Percentiles rank a stretch among this genome's conserved stretches.
These are phyloP conservation scores for Rostratula benghalensis DNA, from an alignment of 2,113 vertebrate species.

Conservation along the genomic window DNA sequence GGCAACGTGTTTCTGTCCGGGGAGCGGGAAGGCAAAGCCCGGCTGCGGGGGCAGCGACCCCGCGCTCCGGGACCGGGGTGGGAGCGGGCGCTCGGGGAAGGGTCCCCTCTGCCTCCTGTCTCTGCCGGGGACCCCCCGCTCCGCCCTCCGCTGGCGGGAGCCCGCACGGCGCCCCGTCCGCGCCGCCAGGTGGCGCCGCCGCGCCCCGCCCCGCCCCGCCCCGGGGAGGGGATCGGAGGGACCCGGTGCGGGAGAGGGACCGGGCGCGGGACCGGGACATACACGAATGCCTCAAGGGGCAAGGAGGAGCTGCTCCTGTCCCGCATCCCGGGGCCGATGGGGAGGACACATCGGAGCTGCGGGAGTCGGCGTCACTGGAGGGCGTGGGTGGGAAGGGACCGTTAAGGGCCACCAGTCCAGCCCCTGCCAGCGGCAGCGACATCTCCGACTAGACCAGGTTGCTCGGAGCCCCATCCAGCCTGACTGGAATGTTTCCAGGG, in stretches of 20 bases:
- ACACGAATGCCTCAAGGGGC: too few species aligned
- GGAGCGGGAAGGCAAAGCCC: fast-evolving
- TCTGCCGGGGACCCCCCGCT: background rate
- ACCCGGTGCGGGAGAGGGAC: too few species aligned
- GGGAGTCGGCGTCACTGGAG: background rate
- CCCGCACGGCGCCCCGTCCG: background rate
- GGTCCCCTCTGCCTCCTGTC: background rate
- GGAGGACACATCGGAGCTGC: background rate
- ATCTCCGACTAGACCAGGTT: background rate
- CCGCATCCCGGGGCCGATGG: background rate
- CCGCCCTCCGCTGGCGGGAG: too few species aligned
- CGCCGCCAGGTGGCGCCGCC: background rate
- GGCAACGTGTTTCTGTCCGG: background rate
- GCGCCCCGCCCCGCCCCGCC: too few species aligned
- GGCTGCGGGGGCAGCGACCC: background rate
- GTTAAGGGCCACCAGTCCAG: background rate
- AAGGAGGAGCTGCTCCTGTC: background rate
- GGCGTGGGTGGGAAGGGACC: background rate
- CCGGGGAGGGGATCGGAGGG: too few species aligned
- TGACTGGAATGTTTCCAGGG: background rate
- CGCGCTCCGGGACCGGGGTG: background rate
- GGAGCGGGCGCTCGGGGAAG: background rate
- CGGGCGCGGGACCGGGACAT: too few species aligned
- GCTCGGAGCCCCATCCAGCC: background rate
- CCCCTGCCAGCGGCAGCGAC: background rate